Evolutionary conservation across 1,140 invertebrate genomes (phyloP).

Genomic region (Lasaia peninsularis): DNA sequence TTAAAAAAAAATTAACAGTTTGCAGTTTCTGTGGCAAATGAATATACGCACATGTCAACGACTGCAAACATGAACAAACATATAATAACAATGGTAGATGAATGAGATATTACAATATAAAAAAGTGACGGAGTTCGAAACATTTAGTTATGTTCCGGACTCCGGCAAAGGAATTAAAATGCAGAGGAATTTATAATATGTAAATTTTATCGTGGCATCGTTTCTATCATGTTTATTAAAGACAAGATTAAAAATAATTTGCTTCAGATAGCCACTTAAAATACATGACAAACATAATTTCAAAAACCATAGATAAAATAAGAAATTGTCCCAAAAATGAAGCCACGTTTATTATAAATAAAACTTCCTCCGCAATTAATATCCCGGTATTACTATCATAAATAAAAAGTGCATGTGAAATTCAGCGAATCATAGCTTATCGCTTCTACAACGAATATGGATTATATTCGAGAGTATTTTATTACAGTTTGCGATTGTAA

Average conservation of each 20-base stretch:
- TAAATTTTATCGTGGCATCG: too few relatives aligned
- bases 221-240: too few relatives aligned
- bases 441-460: background rate
- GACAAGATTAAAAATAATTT: too few relatives aligned
- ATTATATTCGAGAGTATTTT: background rate
- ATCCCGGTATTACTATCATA: background rate
- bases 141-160: background rate
- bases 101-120: constrained; percentile 25
- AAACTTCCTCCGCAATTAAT: background rate
- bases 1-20: constrained; percentile 30
- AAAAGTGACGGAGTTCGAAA: background rate
- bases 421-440: constrained; percentile 11
- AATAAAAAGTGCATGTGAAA: constrained; percentile 5
- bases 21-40: constrained; percentile 21
- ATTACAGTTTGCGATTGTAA: too few relatives aligned
- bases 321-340: background rate
- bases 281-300: too few relatives aligned
- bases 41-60: constrained; percentile 3
- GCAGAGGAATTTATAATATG: background rate
- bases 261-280: too few relatives aligned
- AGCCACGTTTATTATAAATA: background rate
- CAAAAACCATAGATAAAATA: too few relatives aligned
- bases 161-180: background rate
- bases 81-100: constrained; percentile 44
- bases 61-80: constrained; percentile 21